Conservation (phyloP, 1,140 invertebrate genomes). For the Zelostemma sp. region DNA sequence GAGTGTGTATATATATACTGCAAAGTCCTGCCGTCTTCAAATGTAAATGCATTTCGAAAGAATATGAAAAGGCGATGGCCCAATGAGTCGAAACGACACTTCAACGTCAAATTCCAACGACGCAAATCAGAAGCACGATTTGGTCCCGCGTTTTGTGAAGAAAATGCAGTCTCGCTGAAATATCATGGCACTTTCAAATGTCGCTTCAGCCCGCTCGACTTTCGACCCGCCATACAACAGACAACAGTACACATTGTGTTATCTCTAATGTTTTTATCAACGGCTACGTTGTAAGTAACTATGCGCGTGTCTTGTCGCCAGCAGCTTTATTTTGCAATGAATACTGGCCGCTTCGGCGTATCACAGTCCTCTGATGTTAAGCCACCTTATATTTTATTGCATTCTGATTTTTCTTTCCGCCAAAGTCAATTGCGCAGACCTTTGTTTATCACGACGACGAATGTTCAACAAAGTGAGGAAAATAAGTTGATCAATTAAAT, state of each 20-base stretch:
- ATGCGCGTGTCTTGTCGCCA: slow-evolving; percentile 45
- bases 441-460: background rate
- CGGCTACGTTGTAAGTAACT: slow-evolving; percentile 53
- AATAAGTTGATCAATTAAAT: background rate
- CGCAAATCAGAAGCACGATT: too few relatives aligned
- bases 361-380: slow-evolving; percentile 49
- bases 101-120: too few relatives aligned
- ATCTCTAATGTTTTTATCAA: slow-evolving; percentile 49
- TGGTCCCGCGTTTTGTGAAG: too few relatives aligned
- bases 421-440: background rate
- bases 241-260: slow-evolving; percentile 49
- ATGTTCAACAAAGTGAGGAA: background rate
- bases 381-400: slow-evolving; percentile 45
- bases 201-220: too few relatives aligned
- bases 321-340: slow-evolving; percentile 38
- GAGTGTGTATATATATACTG: slow-evolving; percentile 24
- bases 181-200: too few relatives aligned
- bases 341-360: slow-evolving; percentile 46
- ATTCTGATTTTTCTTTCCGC: slow-evolving; percentile 8
- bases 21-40: slow-evolving; percentile 31
- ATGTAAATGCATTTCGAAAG: slow-evolving; percentile 43
- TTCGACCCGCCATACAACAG: too few relatives aligned
- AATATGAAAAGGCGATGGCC: too few relatives aligned
- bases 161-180: too few relatives aligned
- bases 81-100: too few relatives aligned